Conservation (phyloP, 2,113 vertebrate genomes). For the Microtus oregoni region DNA sequence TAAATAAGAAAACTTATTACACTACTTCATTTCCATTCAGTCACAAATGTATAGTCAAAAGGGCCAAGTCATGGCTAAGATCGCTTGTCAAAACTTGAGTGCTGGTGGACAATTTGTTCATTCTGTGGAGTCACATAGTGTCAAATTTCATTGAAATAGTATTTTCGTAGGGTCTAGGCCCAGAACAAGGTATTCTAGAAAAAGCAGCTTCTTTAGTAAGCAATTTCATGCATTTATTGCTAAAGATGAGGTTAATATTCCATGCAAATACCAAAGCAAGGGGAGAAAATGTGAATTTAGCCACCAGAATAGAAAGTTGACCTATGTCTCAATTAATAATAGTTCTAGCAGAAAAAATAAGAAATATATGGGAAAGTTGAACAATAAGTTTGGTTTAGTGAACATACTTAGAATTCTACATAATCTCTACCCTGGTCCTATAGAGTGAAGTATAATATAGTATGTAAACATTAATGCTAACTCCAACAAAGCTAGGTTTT, state of each 20-base stretch:
- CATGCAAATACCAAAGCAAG: slow-evolving; percentile 52
- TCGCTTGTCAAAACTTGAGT: slow-evolving; percentile 15
- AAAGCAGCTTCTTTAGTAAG: slow-evolving; percentile 26
- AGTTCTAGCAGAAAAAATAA: not conserved
- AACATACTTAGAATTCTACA: not conserved
- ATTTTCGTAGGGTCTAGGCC: not conserved
- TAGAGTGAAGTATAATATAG: slow-evolving; percentile 34
- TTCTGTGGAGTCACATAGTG: slow-evolving; percentile 16
- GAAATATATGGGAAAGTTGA: not conserved
- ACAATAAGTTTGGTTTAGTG: slow-evolving; percentile 41
- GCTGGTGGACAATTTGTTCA: slow-evolving; percentile 56
- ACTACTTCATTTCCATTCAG: slow-evolving; percentile 30
- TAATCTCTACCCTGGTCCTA: slow-evolving; percentile 1
- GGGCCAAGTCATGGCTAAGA: not conserved
- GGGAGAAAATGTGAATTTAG: not conserved
- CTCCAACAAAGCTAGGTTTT: slow-evolving; percentile 33
- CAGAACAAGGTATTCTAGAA: slow-evolving; percentile 44
- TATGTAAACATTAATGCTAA: slow-evolving; percentile 25
- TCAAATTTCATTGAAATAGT: slow-evolving; percentile 45
- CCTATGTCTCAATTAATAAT: slow-evolving; percentile 38
- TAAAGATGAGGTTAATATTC: slow-evolving; percentile 27
- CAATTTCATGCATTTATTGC: slow-evolving; percentile 21
- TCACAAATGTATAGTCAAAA: slow-evolving; percentile 32
- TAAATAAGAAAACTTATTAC: slow-evolving; percentile 25
- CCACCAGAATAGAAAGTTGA: not conserved